These are phyloP conservation scores for Falcunculus frontatus DNA, from an alignment of 2,113 vertebrate species.

Conservation along the genomic window DNA sequence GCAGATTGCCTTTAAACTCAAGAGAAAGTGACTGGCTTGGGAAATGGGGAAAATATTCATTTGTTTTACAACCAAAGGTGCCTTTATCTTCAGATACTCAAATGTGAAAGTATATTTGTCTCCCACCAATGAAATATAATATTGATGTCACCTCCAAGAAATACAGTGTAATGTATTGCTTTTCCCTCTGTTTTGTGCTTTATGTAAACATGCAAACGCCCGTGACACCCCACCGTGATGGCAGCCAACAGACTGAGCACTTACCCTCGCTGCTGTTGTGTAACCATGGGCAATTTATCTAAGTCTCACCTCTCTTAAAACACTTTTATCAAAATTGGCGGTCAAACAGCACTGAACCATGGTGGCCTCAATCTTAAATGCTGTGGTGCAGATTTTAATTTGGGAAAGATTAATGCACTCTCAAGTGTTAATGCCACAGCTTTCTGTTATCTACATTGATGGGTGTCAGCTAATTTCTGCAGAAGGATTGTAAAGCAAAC, in stretches of 20 bases:
- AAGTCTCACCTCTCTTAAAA: conserved; percentile 93
- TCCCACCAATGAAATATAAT: conserved; percentile 67
- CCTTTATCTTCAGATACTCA: conserved; percentile 63
- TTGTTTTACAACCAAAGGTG: conserved; percentile 63
- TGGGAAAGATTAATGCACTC: conserved; percentile 97
- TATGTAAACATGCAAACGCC: conserved; percentile 70
- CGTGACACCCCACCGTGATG: conserved; percentile 49
- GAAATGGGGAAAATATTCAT: conserved; percentile 27
- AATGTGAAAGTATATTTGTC: conserved; percentile 62
- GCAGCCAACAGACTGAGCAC: conserved; percentile 60
- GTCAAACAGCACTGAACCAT: conserved; percentile 84
- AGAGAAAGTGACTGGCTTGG: neutral
- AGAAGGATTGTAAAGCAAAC: conserved; percentile 72
- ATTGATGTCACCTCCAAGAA: conserved; percentile 70
- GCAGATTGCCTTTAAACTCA: conserved; percentile 7
- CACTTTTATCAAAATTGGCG: conserved; percentile 98
- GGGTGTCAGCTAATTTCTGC: conserved; percentile 88
- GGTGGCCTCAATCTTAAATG: conserved; percentile 92
- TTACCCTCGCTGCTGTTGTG: conserved; percentile 70
- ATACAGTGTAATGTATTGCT: conserved; percentile 40
- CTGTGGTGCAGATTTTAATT: conserved; percentile 94
- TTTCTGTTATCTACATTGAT: conserved; percentile 85
- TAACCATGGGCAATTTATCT: conserved; percentile 88
- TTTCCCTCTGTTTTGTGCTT: conserved; percentile 54
- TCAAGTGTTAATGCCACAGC: conserved; percentile 81